Percentiles rank a stretch among this genome's conserved stretches.
phyloP scores from a whole-genome alignment of 2,113 vertebrate genomes.

The Heloderma charlesbogerti region DNA sequence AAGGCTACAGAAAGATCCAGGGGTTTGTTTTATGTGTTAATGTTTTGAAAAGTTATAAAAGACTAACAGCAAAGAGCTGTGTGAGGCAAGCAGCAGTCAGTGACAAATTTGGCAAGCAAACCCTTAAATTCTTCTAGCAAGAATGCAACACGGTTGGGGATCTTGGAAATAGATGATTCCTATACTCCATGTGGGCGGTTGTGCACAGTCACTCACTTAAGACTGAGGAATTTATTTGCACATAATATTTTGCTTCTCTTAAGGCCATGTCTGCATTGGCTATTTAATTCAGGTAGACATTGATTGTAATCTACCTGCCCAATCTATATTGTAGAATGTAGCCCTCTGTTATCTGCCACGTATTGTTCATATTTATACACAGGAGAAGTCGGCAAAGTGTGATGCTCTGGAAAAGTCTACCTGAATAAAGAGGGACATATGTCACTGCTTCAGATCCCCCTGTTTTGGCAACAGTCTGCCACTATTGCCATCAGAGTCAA shows the following conservation, averaged over 20 bases:
- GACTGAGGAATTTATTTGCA: neutral
- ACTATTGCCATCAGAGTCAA: neutral
- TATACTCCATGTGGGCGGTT: neutral
- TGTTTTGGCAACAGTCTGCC: neutral
- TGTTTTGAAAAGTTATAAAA: neutral
- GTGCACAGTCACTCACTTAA: neutral
- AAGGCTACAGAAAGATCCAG: neutral
- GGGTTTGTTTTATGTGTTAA: neutral
- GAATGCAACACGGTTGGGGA: neutral
- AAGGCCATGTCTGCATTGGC: neutral
- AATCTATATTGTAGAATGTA: neutral
- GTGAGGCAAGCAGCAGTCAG: neutral
- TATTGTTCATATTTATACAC: neutral
- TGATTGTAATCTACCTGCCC: neutral
- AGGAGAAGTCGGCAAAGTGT: neutral
- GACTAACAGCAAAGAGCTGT: neutral
- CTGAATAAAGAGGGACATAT: neutral
- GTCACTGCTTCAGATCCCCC: neutral
- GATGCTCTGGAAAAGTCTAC: neutral
- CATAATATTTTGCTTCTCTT: neutral
- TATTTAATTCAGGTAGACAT: neutral
- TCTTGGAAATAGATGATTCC: neutral
- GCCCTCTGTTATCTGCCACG: neutral
- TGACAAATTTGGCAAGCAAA: conserved; percentile 10
- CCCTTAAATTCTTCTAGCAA: neutral